Percentiles rank a stretch among this genome's conserved stretches.
These are phyloP conservation scores for Byasa hedistus DNA, from an alignment of 2,888 invertebrate genomes.

Conservation along the genomic window DNA sequence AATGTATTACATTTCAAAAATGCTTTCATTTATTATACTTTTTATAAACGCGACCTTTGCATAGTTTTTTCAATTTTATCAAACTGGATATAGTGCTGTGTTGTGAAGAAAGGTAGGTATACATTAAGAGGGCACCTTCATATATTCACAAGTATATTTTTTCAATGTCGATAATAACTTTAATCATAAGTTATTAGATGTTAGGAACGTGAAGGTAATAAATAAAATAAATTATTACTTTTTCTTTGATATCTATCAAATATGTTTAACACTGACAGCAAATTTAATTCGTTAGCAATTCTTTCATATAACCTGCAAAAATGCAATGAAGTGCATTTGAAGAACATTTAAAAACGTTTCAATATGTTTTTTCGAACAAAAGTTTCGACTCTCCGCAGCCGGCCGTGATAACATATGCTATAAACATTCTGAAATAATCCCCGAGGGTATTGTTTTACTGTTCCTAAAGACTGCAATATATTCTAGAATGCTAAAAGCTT, in stretches of 20 bases:
- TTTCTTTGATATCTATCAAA: neutral
- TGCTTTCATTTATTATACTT: no score
- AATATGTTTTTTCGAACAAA: neutral
- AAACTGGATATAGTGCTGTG: no score
- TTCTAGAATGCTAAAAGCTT: conserved; percentile 22
- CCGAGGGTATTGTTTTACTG: conserved; percentile 32
- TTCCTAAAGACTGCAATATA: conserved; percentile 28
- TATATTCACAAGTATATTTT: no score
- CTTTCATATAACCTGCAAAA: neutral
- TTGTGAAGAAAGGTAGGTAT: no score
- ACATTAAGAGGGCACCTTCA: no score
- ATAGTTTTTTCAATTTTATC: no score
- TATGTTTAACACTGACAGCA: neutral
- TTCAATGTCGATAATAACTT: no score
- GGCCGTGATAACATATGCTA: conserved; percentile 17
- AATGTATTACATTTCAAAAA: no score
- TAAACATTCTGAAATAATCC: conserved; percentile 36
- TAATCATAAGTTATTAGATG: no score
- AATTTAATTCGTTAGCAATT: neutral
- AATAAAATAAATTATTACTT: neutral
- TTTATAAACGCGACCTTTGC: no score
- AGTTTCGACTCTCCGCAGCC: conserved; percentile 2
- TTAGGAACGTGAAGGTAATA: neutral
- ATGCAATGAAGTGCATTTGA: neutral
- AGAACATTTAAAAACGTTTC: neutral